Percentiles rank a stretch among this genome's conserved stretches.
phyloP scores from a whole-genome alignment of 1,140 invertebrate genomes.

The Neodiprion virginianus region DNA sequence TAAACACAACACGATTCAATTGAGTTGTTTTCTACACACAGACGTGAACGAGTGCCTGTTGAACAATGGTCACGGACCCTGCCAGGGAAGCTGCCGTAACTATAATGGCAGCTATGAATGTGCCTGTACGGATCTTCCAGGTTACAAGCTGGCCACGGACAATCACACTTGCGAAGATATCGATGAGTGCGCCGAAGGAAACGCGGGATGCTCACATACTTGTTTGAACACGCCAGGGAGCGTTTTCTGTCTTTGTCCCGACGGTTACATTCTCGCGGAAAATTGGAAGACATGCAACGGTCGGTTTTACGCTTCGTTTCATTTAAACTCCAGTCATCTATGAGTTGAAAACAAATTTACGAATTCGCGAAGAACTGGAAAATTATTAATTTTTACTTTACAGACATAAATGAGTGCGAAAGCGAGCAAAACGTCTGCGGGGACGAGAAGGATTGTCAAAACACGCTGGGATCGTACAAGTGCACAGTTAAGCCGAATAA shows the following conservation, averaged over 20 bases:
- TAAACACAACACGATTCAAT: neutral
- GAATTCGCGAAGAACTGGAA: neutral
- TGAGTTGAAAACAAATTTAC: neutral
- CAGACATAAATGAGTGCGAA: constrained; percentile 77
- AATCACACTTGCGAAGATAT: constrained; percentile 66
- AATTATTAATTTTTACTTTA: constrained; percentile 26
- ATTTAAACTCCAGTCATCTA: neutral
- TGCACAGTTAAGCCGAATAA: constrained; percentile 54
- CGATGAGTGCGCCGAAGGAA: constrained; percentile 67
- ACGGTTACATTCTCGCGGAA: constrained; percentile 61
- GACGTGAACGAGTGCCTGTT: constrained; percentile 70
- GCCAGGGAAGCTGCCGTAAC: constrained; percentile 72
- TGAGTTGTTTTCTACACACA: constrained; percentile 28
- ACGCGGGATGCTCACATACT: constrained; percentile 66
- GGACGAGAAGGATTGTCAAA: constrained; percentile 65
- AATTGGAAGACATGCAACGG: constrained; percentile 64
- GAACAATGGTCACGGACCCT: constrained; percentile 72
- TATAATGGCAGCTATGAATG: constrained; percentile 68
- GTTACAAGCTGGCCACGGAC: constrained; percentile 67
- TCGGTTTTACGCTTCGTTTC: constrained; percentile 31
- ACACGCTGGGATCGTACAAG: constrained; percentile 66
- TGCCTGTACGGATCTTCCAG: constrained; percentile 64
- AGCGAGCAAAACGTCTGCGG: constrained; percentile 60
- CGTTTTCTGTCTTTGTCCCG: constrained; percentile 68
- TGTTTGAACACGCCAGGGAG: constrained; percentile 68